phyloP scores from a whole-genome alignment of 2,113 vertebrate species.

The Coryphaenoides rupestris region DNA sequence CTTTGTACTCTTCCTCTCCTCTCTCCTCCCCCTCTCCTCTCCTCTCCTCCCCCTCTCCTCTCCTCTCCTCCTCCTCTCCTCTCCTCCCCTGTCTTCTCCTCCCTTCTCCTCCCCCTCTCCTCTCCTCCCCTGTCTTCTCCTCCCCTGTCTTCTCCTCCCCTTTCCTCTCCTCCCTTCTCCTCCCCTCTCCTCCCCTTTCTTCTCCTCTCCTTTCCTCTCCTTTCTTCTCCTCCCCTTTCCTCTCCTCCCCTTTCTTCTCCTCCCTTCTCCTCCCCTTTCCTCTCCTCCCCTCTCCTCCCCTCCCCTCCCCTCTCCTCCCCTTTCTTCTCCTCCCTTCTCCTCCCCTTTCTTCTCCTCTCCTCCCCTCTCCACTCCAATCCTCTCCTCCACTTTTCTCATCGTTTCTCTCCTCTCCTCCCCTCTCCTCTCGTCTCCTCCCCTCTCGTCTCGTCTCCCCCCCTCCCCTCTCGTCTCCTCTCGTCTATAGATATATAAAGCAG shows the following conservation, averaged over 20 bases:
- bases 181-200: not conserved
- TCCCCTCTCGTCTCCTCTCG: not conserved
- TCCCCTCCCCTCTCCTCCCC: slow-evolving; percentile 21
- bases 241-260: not conserved
- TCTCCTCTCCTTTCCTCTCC: not conserved
- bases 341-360: not conserved
- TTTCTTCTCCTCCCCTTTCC: slow-evolving; percentile 12
- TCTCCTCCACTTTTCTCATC: too few relatives aligned
- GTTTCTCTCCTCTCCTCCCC: not conserved
- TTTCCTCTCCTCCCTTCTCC: not conserved
- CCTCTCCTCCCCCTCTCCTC: too few relatives aligned
- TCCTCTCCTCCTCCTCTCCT: not conserved
- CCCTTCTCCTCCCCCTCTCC: too few relatives aligned
- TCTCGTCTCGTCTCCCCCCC: too few relatives aligned
- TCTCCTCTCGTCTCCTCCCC: slow-evolving; percentile 17
- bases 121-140: too few relatives aligned
- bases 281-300: not conserved
- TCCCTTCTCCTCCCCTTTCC: too few relatives aligned
- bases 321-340: too few relatives aligned
- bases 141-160: too few relatives aligned
- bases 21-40: not conserved
- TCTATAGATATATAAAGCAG: too few relatives aligned
- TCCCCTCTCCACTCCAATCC: too few relatives aligned
- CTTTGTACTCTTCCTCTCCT: too few relatives aligned
- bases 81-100: not conserved